Conservation (phyloP, 2,113 vertebrate genomes). For the Leptocoma aspasia region DNA sequence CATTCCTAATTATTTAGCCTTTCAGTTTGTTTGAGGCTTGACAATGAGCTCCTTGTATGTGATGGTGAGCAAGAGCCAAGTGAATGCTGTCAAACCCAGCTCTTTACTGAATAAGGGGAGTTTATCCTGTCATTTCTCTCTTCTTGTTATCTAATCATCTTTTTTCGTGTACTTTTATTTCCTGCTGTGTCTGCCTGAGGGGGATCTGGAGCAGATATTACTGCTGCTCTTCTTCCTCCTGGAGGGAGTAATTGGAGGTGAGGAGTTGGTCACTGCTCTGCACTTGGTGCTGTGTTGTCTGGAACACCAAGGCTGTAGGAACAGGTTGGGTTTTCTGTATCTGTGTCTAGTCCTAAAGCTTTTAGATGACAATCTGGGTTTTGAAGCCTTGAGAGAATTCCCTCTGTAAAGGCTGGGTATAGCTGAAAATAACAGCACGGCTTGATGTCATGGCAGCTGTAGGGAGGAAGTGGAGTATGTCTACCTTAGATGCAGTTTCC, state of each 20-base stretch:
- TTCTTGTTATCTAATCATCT: neutral
- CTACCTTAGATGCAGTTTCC: neutral
- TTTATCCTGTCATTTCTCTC: neutral
- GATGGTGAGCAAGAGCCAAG: neutral
- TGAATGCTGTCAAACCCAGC: neutral
- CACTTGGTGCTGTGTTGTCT: neutral
- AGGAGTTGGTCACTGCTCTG: neutral
- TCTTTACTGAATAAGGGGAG: neutral
- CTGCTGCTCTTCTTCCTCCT: neutral
- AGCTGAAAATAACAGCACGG: neutral
- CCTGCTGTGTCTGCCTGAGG: neutral
- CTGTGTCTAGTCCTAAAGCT: neutral
- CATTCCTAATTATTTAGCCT: neutral
- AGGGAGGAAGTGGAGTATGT: neutral
- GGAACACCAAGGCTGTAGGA: neutral
- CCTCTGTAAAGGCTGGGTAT: neutral
- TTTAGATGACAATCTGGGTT: neutral
- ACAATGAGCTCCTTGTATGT: neutral
- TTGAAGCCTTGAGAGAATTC: neutral
- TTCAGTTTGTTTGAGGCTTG: neutral
- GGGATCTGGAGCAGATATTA: neutral
- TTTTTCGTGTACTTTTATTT: neutral
- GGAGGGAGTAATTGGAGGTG: neutral
- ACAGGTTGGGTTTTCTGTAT: neutral
- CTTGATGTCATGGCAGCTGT: neutral